phyloP scores from a whole-genome alignment of 2,797 vertebrate genomes.

The Sebastes steindachneri region DNA sequence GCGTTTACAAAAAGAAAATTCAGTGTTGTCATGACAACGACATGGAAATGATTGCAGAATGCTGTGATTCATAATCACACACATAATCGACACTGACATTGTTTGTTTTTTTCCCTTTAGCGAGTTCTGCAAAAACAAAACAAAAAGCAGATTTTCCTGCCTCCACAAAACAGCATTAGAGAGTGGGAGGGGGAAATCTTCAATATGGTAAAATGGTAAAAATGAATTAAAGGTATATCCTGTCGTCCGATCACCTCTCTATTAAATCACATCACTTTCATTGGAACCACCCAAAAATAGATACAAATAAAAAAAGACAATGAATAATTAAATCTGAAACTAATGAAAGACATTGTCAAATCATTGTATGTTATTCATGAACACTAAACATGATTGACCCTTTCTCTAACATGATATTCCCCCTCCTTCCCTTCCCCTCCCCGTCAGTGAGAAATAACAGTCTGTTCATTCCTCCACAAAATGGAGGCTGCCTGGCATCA shows the following conservation, averaged over 20 bases:
- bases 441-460: conserved; percentile 28
- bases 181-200: background rate
- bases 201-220: background rate
- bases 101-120: background rate
- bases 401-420: background rate
- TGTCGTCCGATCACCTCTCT: background rate
- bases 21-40: background rate
- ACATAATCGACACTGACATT: background rate
- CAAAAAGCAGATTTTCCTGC: background rate
- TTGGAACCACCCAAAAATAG: background rate
- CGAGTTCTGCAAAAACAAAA: background rate
- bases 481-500: conserved; percentile 68
- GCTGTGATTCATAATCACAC: conserved; percentile 20
- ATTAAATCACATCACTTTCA: background rate
- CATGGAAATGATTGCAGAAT: background rate
- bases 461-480: conserved; percentile 67
- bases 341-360: background rate
- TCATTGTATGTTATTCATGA: background rate
- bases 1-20: background rate
- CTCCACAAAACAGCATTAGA: background rate
- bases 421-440: background rate
- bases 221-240: background rate
- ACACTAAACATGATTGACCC: background rate
- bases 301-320: background rate
- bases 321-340: background rate